Evolutionary conservation across 35 echinoderm and acorn worm species (phyloP), one percentile per base, ranked within the genome.

Genomic region (Antedon bifida): DNA sequence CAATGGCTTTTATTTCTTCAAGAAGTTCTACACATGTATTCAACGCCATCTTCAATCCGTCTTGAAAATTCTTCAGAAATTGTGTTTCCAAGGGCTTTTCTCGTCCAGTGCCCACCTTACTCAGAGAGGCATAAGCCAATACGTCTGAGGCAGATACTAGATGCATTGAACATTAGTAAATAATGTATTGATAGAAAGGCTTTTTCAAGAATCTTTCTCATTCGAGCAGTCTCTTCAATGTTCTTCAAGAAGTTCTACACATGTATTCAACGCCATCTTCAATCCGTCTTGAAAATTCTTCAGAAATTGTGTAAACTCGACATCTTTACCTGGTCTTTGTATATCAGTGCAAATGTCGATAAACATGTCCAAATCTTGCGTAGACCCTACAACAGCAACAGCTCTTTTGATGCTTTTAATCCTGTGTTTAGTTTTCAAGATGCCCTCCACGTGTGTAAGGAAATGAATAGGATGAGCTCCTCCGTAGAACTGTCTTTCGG

Each of bases 401-500:
- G 81, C 31, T 32, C 36, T 83, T 56, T 92, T 92, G 34, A 97
- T 87, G 30, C 90, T 30, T 39, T 90, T 97, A 9, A 92, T 82
- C 0, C 94, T 83, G 28, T 92, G 90, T 44, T 97, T 97, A 51
- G 84, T 92, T 78, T 97, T 97, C 42, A 97, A 92, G 26, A 90
- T 92, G 45, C 92, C 94, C 78, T 97, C 94, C 26, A 97, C 79
- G 19, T 97, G 94, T 23, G 92, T 87, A 8, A 97, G 46, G 35
- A 90, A 97, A 36, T 97, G 94, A 23, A 97, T 97, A 0, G 94
- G 85, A 32, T 97, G 87, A 35, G 92, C 90, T 3, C 90, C 87
- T 16, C 94, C 94, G 82, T 89, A 97, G 83, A 97, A 97, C 34
- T 46, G 38, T 42, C 92, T 97, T 74, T 97, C 94, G 5, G 90